Base-by-base conservation (phyloP, 1,140 invertebrate genomes). In the Agrypnia vestita region DNA sequence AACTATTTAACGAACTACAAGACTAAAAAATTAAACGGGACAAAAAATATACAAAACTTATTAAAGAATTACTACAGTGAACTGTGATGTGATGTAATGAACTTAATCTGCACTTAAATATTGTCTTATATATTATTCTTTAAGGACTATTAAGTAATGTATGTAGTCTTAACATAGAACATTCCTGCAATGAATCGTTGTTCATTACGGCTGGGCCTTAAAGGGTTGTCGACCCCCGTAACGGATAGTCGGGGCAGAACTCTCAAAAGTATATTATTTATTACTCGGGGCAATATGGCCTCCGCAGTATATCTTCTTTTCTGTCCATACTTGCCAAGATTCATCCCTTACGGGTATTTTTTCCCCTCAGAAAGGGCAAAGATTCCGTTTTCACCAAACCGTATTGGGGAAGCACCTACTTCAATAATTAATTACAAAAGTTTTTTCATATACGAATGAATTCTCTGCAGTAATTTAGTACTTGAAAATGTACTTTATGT, bases 261-360 rank as follows among this genome's bases (percentile, higher is more conserved):
- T 51, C 49, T 51, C 49, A 51, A 51, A 51, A 51, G 49, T 51
- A 51, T 51, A 51, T 51, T 51, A 51, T 51, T 51, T 51, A 51
- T 51, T 51, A 15, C 49, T 51, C 8, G 1, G 49, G 49, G 49
- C 49, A 51, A 51, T 51, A 51, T 51, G 49, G 49, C n/a, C 49
- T 1, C 49, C 1, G 49, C 49, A 51, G 49, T 51, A 51, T 51
- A 51, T 51, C 49, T 51, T 51, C 49, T 51, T 51, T 51, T 15
- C 49, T 51, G 49, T 51, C 49, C 49, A 51, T 51, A 51, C 49
- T 51, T 51, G 11, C 11, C 49, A 51, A 51, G 49, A 51, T 51
- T 51, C 49, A 51, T 51, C 49, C n/a, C 49, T 51, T 51, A 13
- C 11, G 11, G 49, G 49, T 13, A 15, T 51, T 51, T 51, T 51